Evolutionary conservation across 2,888 invertebrate species (phyloP).

Genomic region (Hedya salicella): DNA sequence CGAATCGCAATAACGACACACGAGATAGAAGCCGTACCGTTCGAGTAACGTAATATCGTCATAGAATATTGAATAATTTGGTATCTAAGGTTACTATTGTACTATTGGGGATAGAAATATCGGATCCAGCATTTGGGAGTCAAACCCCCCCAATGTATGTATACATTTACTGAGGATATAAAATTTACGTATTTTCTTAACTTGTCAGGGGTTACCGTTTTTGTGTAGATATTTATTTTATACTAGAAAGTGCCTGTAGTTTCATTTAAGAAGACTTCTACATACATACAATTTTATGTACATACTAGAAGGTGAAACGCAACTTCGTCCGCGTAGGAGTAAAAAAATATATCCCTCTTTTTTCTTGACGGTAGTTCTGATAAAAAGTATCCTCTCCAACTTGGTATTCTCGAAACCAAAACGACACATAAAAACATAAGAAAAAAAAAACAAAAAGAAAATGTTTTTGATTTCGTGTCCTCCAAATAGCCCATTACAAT

Average conservation of each 20-base stretch:
- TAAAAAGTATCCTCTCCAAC: too few species aligned
- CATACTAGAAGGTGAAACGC: too few species aligned
- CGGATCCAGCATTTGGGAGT: constrained; percentile 7
- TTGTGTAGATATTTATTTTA: constrained; percentile 5
- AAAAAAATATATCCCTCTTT: too few species aligned
- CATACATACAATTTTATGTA: too few species aligned
- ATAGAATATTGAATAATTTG: constrained; percentile 37
- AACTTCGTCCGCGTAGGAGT: too few species aligned
- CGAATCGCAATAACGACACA: constrained; percentile 1
- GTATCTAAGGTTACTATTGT: constrained; percentile 31
- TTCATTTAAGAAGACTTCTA: neutral
- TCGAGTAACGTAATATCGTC: constrained; percentile 25
- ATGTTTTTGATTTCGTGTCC: too few species aligned
- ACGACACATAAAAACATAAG: too few species aligned
- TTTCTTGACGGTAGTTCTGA: too few species aligned
- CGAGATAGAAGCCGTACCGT: neutral
- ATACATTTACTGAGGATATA: constrained; percentile 6
- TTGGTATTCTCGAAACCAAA: too few species aligned
- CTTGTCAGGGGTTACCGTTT: constrained; percentile 8
- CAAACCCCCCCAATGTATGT: too few species aligned
- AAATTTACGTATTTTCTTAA: constrained; percentile 3
- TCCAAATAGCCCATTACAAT: too few species aligned
- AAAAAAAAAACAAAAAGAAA: too few species aligned
- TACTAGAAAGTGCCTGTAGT: neutral
- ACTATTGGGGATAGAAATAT: constrained; percentile 24